Evolutionary conservation across 2,888 invertebrate genomes (phyloP).

Genomic region (Anagyrus pseudococci): DNA sequence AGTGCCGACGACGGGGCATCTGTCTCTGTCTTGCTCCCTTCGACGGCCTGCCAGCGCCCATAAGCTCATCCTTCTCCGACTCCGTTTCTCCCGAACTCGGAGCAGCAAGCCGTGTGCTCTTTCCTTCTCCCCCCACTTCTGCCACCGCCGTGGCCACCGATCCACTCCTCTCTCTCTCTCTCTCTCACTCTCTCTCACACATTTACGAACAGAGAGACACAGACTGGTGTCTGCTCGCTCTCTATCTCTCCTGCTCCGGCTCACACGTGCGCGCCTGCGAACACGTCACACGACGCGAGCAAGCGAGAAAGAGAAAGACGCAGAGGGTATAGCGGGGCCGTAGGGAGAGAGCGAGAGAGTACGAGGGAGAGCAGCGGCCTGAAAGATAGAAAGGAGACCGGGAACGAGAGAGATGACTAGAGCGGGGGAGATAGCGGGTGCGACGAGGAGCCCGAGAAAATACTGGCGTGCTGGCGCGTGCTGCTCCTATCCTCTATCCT

Average conservation of each 20-base stretch:
- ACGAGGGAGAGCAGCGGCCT: neutral
- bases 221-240: too few relatives aligned
- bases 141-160: too few relatives aligned
- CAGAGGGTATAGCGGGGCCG: neutral
- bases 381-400: conserved; percentile 11
- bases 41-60: neutral
- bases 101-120: neutral
- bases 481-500: neutral
- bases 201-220: too few relatives aligned
- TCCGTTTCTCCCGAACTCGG: conserved; percentile 3
- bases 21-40: conserved; percentile 16
- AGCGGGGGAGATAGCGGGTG: neutral
- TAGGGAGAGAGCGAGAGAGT: conserved; percentile 22
- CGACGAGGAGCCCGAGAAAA: conserved; percentile 31
- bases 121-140: conserved; percentile 9
- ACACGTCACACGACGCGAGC: conserved; percentile 19
- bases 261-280: conserved; percentile 38
- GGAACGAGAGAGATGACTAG: conserved; percentile 5
- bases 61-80: neutral
- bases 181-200: conserved; percentile 11
- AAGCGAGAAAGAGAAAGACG: conserved; percentile 36
- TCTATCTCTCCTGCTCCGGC: neutral
- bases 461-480: conserved; percentile 20
- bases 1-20: conserved; percentile 18
- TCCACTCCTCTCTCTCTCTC: conserved; percentile 6